phyloP scores from a whole-genome alignment of 2,888 invertebrate species.

The Disparrhopalites patrizii region DNA sequence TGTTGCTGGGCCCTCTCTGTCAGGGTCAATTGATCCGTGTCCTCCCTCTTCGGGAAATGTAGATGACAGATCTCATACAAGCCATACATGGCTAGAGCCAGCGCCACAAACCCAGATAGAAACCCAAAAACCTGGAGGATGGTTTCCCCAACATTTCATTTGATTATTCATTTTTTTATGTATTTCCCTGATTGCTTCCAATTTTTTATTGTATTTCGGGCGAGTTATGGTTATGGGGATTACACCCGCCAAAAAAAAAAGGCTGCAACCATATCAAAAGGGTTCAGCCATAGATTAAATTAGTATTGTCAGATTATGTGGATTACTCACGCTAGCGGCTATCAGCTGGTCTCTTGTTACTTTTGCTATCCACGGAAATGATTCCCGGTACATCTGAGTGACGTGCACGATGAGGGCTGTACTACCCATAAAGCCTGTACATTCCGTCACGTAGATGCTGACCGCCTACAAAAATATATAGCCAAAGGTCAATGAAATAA shows the following conservation, averaged over 20 bases:
- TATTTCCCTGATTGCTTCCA: neutral
- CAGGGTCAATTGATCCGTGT: slow-evolving; percentile 59
- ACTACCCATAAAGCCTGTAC: slow-evolving; percentile 56
- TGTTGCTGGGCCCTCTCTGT: slow-evolving; percentile 54
- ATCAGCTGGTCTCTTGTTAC: slow-evolving; percentile 68
- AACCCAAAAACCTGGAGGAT: slow-evolving; percentile 45
- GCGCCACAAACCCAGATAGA: slow-evolving; percentile 42
- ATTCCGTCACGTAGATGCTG: slow-evolving; percentile 47
- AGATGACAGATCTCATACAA: slow-evolving; percentile 46
- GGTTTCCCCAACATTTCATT: too few species aligned
- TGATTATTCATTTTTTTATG: too few species aligned
- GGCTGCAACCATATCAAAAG: too few species aligned
- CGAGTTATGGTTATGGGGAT: too few species aligned
- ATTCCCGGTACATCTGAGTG: slow-evolving; percentile 55
- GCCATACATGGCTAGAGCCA: slow-evolving; percentile 41
- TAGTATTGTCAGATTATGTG: neutral
- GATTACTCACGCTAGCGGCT: slow-evolving; percentile 60
- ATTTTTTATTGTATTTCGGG: neutral
- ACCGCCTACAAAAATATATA: too few species aligned
- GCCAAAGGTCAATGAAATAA: too few species aligned
- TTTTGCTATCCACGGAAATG: slow-evolving; percentile 66
- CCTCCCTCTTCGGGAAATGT: slow-evolving; percentile 53
- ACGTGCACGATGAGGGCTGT: slow-evolving; percentile 67
- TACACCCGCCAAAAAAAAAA: too few species aligned
- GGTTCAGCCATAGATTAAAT: neutral